Base-by-base conservation (phyloP, 1,140 invertebrate species). In the Sminthurides bifidus region DNA sequence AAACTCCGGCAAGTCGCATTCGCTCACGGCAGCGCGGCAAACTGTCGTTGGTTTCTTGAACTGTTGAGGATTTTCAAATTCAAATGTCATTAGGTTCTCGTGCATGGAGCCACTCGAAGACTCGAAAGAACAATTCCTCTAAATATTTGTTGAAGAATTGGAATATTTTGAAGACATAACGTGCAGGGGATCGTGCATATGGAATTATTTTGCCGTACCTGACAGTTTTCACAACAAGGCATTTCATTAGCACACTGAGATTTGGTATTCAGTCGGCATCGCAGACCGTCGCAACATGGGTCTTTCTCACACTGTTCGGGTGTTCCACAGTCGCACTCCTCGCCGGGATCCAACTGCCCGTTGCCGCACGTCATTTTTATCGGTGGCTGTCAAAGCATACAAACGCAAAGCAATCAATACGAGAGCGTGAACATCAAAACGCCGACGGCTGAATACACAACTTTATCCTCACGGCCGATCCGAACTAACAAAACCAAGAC, bases 231-330 rank as follows among this genome's bases (percentile, higher is more conserved):
- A 31, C 93, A 97, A 74, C 93, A 97, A 24, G 85, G 83, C 6
- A 37, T 31, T 1, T 92, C 92, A 15, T 80, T 79, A 29, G 90
- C 87, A 72, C 93, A 97, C 73, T 93, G 81, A 1, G 92, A 82
- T 71, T 93, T 91, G 48, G 82, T 82, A 48, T 81, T 87, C 23
- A 96, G 78, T 56, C 91, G 86, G 72, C 93, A 97, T 19, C 92
- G 95, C 68, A 89, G 84, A 49, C 89, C 87, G 73, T 96, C 91
- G 74, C 92, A 97, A 73, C 92, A 97, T 1, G 88, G 87, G 74
- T 95, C 92, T 33, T 77, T 73, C 52, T 80, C 73, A 74, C 92
- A 97, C 63, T 93, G 85, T 55, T 92, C 79, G 58, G 86, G 81
- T 37, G 81, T 80, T 23, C 87, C 87, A 71, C 87, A 92, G 73